These are phyloP conservation scores for Parnassius glacialis DNA, from an alignment of 2,888 invertebrate species.

Conservation along the genomic window DNA sequence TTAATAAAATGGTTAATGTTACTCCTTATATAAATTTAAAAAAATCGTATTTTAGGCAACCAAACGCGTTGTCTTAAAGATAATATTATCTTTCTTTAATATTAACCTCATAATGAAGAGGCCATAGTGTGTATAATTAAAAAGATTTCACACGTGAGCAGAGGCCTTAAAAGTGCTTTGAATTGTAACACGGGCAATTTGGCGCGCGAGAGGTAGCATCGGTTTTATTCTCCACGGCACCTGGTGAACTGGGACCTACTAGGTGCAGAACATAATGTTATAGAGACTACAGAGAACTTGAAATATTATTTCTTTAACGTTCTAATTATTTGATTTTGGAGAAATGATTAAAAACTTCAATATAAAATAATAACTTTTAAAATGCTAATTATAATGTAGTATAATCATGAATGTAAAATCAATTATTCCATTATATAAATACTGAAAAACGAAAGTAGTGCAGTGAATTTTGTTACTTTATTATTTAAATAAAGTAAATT, in stretches of 20 bases:
- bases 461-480: too few species aligned
- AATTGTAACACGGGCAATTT: conserved; percentile 75
- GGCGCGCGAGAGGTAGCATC: conserved; percentile 60
- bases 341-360: too few species aligned
- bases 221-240: conserved; percentile 67
- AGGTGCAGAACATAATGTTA: conserved; percentile 42
- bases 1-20: neutral
- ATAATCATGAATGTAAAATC: too few species aligned
- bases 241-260: conserved; percentile 59
- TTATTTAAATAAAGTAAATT: too few species aligned
- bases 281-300: conserved; percentile 35
- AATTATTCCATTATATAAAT: too few species aligned
- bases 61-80: neutral
- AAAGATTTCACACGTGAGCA: conserved; percentile 71
- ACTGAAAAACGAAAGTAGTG: too few species aligned
- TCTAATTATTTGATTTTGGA: too few species aligned
- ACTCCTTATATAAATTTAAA: neutral
- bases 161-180: conserved; percentile 68
- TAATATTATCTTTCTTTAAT: neutral
- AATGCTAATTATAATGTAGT: too few species aligned
- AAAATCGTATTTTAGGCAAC: neutral
- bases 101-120: conserved; percentile 47
- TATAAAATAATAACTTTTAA: too few species aligned
- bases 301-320: neutral
- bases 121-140: conserved; percentile 61